These are phyloP conservation scores for Tillus elongatus DNA, from an alignment of 2,888 invertebrate genomes.

Conservation along the genomic window DNA sequence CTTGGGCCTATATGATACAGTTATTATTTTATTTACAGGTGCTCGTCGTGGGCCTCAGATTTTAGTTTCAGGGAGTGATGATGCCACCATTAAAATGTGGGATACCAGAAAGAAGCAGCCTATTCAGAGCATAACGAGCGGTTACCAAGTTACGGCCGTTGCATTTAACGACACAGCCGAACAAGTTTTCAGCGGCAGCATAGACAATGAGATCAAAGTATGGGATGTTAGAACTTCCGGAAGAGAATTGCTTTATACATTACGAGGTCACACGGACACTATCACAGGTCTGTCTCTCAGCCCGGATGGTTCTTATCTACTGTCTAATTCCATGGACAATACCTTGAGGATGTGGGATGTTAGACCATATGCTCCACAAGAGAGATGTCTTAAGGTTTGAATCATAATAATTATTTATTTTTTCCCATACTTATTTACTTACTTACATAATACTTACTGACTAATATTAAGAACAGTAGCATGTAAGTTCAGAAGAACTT, in stretches of 20 bases:
- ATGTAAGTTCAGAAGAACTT: too few species aligned
- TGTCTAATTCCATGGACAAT: slow-evolving; percentile 96
- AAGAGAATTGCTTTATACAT: slow-evolving; percentile 63
- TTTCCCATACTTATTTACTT: too few species aligned
- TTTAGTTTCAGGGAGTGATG: slow-evolving; percentile 90
- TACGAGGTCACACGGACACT: slow-evolving; percentile 93
- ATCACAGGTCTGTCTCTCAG: slow-evolving; percentile 84
- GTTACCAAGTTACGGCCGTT: slow-evolving; percentile 74
- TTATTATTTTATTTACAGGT: slow-evolving; percentile 38
- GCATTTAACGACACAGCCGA: slow-evolving; percentile 94
- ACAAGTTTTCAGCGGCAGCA: slow-evolving; percentile 87
- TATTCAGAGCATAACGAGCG: slow-evolving; percentile 60
- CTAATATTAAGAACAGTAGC: too few species aligned
- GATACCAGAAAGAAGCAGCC: slow-evolving; percentile 83
- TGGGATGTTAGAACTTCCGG: slow-evolving; percentile 89
- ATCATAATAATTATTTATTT: too few species aligned
- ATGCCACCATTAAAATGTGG: slow-evolving; percentile 86
- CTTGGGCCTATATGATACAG: too few species aligned
- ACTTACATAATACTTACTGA: too few species aligned
- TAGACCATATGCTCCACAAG: slow-evolving; percentile 85
- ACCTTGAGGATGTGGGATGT: slow-evolving; percentile 95
- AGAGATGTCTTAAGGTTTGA: slow-evolving; percentile 86
- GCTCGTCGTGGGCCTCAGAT: slow-evolving; percentile 84
- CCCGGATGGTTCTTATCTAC: slow-evolving; percentile 76
- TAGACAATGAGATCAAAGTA: slow-evolving; percentile 95